Evolutionary conservation across 2,888 invertebrate species (phyloP).

Genomic region (Campopleginae sp.): DNA sequence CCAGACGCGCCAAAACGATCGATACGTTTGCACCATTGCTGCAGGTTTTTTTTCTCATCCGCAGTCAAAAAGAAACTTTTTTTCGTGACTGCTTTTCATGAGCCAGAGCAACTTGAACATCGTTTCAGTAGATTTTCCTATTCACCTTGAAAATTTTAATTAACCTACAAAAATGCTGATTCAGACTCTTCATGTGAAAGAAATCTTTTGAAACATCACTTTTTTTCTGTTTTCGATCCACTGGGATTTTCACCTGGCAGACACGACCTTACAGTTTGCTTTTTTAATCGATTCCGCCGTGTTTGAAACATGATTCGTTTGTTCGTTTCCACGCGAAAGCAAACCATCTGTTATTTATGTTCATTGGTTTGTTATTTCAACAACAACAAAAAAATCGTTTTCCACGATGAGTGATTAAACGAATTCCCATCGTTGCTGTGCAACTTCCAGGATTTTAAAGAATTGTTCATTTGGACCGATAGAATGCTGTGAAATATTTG

Average conservation of each 20-base stretch:
- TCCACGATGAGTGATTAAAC: neutral
- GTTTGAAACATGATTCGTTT: neutral
- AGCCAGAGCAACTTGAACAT: neutral
- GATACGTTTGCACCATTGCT: constrained; percentile 9
- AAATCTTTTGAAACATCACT: neutral
- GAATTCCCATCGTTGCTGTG: neutral
- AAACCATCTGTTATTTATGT: neutral
- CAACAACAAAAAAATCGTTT: neutral
- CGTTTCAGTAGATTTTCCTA: neutral
- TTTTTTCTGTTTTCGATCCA: neutral
- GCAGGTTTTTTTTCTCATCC: constrained; percentile 10
- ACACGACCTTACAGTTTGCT: neutral
- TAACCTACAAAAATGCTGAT: neutral
- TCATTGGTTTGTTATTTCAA: neutral
- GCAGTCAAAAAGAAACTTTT: constrained; percentile 9
- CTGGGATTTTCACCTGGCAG: neutral
- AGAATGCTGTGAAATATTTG: neutral
- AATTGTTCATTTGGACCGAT: neutral
- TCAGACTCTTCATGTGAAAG: neutral
- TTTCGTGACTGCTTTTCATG: neutral
- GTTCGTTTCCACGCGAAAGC: neutral
- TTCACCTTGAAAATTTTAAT: neutral
- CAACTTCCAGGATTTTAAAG: neutral
- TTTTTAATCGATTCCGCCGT: neutral
- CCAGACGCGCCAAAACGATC: constrained; percentile 3